phyloP scores from a whole-genome alignment of 2,113 vertebrate species.

The Nothocercus julius region DNA sequence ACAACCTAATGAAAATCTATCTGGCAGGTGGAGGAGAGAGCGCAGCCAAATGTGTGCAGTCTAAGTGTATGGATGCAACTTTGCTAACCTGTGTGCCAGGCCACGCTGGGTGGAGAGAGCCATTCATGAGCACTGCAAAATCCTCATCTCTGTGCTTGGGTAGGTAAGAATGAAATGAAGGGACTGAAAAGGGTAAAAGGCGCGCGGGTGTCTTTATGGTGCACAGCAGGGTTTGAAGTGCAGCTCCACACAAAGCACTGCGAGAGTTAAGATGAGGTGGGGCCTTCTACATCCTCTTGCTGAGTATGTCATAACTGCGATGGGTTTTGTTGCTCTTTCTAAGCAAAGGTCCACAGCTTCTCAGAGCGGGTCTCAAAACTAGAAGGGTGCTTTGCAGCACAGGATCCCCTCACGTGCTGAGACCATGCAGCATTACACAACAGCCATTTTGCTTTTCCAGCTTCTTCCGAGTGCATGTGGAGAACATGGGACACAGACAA shows the following conservation, averaged over 20 bases:
- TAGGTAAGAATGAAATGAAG: neutral
- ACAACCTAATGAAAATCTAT: neutral
- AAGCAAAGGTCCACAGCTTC: rapidly evolving
- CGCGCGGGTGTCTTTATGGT: neutral
- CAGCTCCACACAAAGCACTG: neutral
- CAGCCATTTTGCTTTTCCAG: constrained; percentile 62
- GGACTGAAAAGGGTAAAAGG: neutral
- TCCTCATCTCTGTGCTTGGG: rapidly evolving
- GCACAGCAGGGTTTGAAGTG: neutral
- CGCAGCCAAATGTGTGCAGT: neutral
- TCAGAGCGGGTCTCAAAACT: neutral
- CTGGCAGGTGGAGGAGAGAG: neutral
- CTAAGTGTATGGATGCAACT: neutral
- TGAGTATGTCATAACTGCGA: rapidly evolving
- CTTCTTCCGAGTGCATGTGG: constrained; percentile 27
- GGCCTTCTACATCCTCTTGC: neutral
- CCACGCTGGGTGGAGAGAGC: neutral
- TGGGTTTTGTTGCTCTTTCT: neutral
- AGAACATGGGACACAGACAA: constrained; percentile 68
- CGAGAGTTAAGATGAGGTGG: constrained; percentile 15
- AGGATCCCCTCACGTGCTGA: rapidly evolving
- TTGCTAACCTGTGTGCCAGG: rapidly evolving
- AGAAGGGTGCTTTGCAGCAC: neutral
- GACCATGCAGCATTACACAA: constrained; percentile 1
- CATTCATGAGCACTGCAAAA: neutral